Base-by-base conservation (phyloP, 2,113 vertebrate genomes). In the Oreochromis aureus region DNA sequence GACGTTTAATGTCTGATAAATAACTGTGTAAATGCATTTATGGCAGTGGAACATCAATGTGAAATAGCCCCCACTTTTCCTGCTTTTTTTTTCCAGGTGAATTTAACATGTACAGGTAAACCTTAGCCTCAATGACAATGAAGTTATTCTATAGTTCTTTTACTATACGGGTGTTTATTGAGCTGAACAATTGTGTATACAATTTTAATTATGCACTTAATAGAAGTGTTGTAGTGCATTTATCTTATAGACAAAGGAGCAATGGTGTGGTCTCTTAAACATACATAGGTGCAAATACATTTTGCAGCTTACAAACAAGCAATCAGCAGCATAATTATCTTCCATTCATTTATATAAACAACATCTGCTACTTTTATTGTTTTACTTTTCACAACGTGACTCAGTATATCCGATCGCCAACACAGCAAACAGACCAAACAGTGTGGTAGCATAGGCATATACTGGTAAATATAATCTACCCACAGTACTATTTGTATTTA, bases 131-230 rank as follows among this genome's bases (percentile, higher is more conserved):
- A 44, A 4, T 16, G 41, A 73, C 22, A 46, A 3, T 73, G 5
- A 73, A 9, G 22, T 46, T 27, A 6, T 69, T 69, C 11, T 41
- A 5, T 41, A 41, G n/a, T 69, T 69, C 19, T 41, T 69, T 69
- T 69, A 41, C 5, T 69, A 3, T 46, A 46, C 27, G 22, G 69
- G 69, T 73, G 69, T 73, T 46, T 73, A 73, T 73, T 73, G 22
- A 18, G 22, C 8, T 3, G 22, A 73, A 73, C 69, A 6, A 73
- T 73, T 30, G 41, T 46, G 41, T 73, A 27, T 10, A 4, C 22
- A 73, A 27, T 6, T 46, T 73, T 5, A 18, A 73, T 46, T 46
- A 46, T 73, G 3, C 69, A 30, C 22, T 27, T 46, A 73, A 73
- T 46, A 4, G 39, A 39, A 27, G 39, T 73, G 39, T 18, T 46